Conservation (phyloP, 2,113 vertebrate species). For the Myotis brandtii region DNA sequence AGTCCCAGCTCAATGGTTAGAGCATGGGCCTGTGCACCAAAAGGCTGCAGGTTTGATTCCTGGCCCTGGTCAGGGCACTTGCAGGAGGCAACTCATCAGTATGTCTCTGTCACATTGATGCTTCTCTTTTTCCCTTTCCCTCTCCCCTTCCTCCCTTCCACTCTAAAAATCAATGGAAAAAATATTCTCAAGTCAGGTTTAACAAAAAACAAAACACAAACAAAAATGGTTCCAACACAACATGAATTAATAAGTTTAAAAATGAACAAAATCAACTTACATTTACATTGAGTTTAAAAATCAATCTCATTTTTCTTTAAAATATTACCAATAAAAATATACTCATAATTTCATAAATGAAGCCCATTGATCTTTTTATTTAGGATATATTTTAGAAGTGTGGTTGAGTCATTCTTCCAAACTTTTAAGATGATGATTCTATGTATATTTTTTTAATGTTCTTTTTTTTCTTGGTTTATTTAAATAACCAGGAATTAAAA, state of each 20-base stretch:
- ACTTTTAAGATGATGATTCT: neutral
- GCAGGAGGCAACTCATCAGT: too few relatives aligned
- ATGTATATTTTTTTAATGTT: neutral
- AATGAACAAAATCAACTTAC: neutral
- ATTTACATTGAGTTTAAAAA: conserved; percentile 5
- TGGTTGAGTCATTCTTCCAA: neutral
- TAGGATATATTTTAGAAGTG: neutral
- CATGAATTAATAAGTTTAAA: neutral
- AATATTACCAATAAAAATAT: neutral
- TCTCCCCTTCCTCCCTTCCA: too few relatives aligned
- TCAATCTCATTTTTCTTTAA: neutral
- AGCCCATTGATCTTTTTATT: neutral
- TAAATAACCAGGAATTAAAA: neutral
- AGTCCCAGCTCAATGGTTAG: neutral
- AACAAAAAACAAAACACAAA: too few relatives aligned
- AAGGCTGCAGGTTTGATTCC: too few relatives aligned
- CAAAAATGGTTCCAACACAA: conserved; percentile 19
- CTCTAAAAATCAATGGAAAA: too few relatives aligned
- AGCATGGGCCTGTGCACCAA: too few relatives aligned
- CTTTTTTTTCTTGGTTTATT: neutral
- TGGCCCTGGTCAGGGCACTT: too few relatives aligned
- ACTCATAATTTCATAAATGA: neutral
- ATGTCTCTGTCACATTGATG: too few relatives aligned
- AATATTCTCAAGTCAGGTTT: too few relatives aligned
- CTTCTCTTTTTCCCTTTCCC: too few relatives aligned